phyloP scores from a whole-genome alignment of 2,888 invertebrate genomes.

The Agriopis marginaria region DNA sequence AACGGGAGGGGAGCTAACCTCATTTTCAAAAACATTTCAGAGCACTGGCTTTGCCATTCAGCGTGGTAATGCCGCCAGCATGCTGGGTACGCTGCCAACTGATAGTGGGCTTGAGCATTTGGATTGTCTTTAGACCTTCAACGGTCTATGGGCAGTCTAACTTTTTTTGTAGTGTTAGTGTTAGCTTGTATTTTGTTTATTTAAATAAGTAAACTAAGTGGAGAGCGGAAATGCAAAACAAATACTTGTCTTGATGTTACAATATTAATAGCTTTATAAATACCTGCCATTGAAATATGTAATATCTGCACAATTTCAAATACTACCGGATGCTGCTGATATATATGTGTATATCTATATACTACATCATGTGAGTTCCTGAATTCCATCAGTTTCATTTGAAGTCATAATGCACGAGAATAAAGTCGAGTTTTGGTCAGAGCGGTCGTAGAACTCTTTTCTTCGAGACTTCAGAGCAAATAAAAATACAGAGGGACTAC shows the following conservation, averaged over 20 bases:
- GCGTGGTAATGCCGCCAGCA: too few species aligned
- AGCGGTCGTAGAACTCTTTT: neutral
- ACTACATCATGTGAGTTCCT: neutral
- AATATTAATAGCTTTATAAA: constrained; percentile 8
- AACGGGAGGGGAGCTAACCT: too few species aligned
- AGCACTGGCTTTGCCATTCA: too few species aligned
- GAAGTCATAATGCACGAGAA: neutral
- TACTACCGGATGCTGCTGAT: constrained; percentile 21
- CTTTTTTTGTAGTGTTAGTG: too few species aligned
- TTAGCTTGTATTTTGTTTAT: too few species aligned
- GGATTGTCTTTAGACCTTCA: too few species aligned
- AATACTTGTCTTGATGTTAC: neutral
- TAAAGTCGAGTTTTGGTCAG: constrained; percentile 6
- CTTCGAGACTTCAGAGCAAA: too few species aligned
- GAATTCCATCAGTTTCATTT: neutral
- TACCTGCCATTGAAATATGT: constrained; percentile 17
- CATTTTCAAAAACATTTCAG: too few species aligned
- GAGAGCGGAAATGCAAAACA: neutral
- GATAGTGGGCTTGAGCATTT: too few species aligned
- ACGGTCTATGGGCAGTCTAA: too few species aligned
- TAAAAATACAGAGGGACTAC: too few species aligned
- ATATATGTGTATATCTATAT: neutral
- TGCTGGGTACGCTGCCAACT: too few species aligned
- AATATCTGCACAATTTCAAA: constrained; percentile 28
- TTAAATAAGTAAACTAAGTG: neutral